Base-by-base conservation (phyloP, 2,113 vertebrate species). In the Corapipo altera region DNA sequence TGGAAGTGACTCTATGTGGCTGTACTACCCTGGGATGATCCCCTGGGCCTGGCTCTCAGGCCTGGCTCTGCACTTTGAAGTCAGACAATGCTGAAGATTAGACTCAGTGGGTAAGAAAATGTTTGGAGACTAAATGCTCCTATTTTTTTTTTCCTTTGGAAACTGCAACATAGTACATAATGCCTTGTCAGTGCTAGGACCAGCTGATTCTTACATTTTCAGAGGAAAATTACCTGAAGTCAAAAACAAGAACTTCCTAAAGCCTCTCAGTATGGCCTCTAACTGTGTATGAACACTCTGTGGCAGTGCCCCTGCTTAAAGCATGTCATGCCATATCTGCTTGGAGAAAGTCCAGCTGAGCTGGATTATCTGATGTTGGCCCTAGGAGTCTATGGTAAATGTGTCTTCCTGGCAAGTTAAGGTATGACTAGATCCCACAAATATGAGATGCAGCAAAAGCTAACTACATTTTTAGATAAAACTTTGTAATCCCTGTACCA, bases 81-180 rank as follows among this genome's bases (percentile, higher is more conserved):
- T 30, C 9, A 1, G 30, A 39, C 19, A 41, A 0, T 14, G 35
- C 24, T 77, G 37, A 41, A 46, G n/a, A 32, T 48, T 8, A 61
- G 4, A 12, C 58, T 70, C 72, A 59, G n/a, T 13, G 27, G 27
- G 59, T 27, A 67, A 33, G 19, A 81, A 87, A 55, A 22, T 19
- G 43, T 30, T 35, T 71, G 43, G 43, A 72, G 8, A 23, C 10
- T 39, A 35, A 57, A 23, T 51, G 13, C 1, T 71, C 6, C 15
- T 57, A 1, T 74, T 81, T 83, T n/a, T 21, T 41, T 55, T 73
- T 62, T 62, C 26, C 15, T 84, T 69, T 75, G 44, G 35, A 58
- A 85, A n/a, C 5, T 22, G 2, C 46, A 46, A 15, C 0, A 0
- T 32, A 41, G 15, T 21, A 48, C 1, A 0, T 57, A 55, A 71